phyloP scores from a whole-genome alignment of 35 echinoderm and acorn worm genomes.

The Anneissia japonica region DNA sequence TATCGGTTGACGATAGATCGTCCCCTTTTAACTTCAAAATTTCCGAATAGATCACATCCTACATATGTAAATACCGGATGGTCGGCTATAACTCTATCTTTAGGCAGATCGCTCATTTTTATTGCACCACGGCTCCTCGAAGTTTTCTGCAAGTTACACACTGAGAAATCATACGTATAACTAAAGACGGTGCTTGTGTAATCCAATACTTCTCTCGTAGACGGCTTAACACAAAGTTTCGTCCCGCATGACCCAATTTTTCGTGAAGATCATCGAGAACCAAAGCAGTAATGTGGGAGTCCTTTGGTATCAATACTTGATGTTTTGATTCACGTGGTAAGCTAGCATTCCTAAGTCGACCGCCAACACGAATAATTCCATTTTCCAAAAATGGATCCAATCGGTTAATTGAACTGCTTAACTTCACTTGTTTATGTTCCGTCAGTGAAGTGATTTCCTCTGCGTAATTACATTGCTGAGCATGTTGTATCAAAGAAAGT shows the following conservation, averaged over 20 bases:
- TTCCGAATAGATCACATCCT: slow-evolving; percentile 42
- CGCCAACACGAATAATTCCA: slow-evolving; percentile 35
- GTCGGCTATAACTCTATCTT: slow-evolving; percentile 7
- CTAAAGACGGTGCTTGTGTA: neutral
- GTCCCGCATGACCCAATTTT: slow-evolving; percentile 17
- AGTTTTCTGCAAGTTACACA: neutral
- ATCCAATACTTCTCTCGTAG: neutral
- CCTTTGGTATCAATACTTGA: slow-evolving; percentile 36
- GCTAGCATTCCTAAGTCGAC: slow-evolving; percentile 21
- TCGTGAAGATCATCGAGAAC: slow-evolving; percentile 10
- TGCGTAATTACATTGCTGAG: slow-evolving; percentile 7
- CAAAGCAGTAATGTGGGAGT: slow-evolving; percentile 27
- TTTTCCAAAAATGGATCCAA: slow-evolving; percentile 27
- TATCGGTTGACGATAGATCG: slow-evolving; percentile 33
- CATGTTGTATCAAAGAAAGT: neutral
- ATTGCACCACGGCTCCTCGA: neutral
- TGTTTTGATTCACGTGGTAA: slow-evolving; percentile 29
- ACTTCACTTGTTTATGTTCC: neutral
- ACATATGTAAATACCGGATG: slow-evolving; percentile 44
- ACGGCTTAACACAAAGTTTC: neutral
- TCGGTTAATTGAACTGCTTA: neutral
- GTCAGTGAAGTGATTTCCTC: neutral
- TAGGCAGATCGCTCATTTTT: neutral
- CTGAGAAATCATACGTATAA: neutral
- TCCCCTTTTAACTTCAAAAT: slow-evolving; percentile 48